Base-by-base conservation (phyloP, 2,797 vertebrate genomes). In the Periparus ater region DNA sequence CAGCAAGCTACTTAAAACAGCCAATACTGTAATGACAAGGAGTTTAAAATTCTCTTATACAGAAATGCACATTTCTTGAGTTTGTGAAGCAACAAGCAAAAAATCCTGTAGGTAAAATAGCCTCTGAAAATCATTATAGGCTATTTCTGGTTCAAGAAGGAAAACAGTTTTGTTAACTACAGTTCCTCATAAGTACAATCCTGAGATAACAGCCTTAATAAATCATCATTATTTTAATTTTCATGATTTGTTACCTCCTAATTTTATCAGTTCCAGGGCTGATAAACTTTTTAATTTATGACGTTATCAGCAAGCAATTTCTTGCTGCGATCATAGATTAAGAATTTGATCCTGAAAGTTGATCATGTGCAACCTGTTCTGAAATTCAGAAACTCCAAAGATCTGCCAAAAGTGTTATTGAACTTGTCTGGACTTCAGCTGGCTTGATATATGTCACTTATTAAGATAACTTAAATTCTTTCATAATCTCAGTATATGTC, bases 241-340 rank as follows among this genome's bases (percentile, higher is more conserved):
- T 79, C 83, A 90, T 63, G 50, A 62, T 71, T 89, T 80, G 74
- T 42, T 92, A 81, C 42, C 62, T 78, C 34, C 42, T 48, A 71
- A 62, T 60, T 81, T 93, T 91, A 95, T 78, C 68, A 66, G 68
- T 85, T 66, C 72, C 77, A 86, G 57, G 70, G 65, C 30, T 54
- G 73, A 86, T 77, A 95, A 88, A 29, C 84, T 88, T 86, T 95
- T 92, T 95, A 62, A 61, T 58, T 47, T 58, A 93, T 90, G 83
- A 95, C 91, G 80, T 74, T 95, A 92, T 50, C 81, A 84, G 78
- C 83, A 94, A 94, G 92, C 66, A 29, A 76, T 58, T 91, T 93
- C 91, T 95, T 91, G 88, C 65, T 83, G 55, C 66, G 88, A 68
- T 61, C 55, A 42, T 45, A 80, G 62, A 75, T 82, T 82, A 89